A percentile compares a stretch with the other conserved stretches of the same genome.
These are phyloP conservation scores for Penaeus indicus DNA, from an alignment of 1,140 invertebrate species.

Conservation along the genomic window DNA sequence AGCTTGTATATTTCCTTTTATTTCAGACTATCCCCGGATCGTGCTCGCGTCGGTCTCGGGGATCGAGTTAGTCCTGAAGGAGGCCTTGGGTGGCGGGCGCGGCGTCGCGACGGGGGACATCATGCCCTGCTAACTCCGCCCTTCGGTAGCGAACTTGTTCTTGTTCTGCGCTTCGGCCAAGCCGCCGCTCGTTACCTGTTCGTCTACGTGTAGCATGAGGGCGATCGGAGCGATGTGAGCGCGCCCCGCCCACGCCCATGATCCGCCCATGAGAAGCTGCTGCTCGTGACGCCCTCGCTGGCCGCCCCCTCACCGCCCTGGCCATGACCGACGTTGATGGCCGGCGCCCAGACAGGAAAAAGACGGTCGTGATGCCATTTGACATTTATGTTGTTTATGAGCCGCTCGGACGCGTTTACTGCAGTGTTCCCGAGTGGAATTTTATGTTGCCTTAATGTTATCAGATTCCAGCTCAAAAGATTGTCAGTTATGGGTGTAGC, in stretches of 20 bases:
- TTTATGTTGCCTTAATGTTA: slow-evolving; percentile 63
- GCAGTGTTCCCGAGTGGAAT: slow-evolving; percentile 61
- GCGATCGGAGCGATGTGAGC: too few species aligned
- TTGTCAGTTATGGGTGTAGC: slow-evolving; percentile 55
- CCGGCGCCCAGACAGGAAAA: slow-evolving; percentile 44
- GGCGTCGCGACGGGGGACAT: not conserved
- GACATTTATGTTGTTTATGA: slow-evolving; percentile 64
- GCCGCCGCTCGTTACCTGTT: too few species aligned
- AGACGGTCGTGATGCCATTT: slow-evolving; percentile 58
- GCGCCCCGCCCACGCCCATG: too few species aligned
- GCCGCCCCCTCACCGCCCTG: slow-evolving; percentile 23
- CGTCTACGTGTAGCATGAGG: too few species aligned
- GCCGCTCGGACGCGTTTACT: slow-evolving; percentile 55
- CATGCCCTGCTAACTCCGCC: not conserved
- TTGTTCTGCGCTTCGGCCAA: too few species aligned
- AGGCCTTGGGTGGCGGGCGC: not conserved
- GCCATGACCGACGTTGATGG: slow-evolving; percentile 58
- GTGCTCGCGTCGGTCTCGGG: slow-evolving; percentile 24
- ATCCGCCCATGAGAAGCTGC: not conserved
- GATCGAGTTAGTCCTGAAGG: not conserved
- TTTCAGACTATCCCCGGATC: slow-evolving; percentile 24
- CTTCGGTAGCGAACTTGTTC: too few species aligned
- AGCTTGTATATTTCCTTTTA: slow-evolving; percentile 44
- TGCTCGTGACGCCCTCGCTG: slow-evolving; percentile 20
- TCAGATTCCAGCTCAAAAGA: slow-evolving; percentile 62